These are phyloP conservation scores for Caenorhabditis wallacei DNA, from an alignment of 2,888 invertebrate species.

Conservation along the genomic window DNA sequence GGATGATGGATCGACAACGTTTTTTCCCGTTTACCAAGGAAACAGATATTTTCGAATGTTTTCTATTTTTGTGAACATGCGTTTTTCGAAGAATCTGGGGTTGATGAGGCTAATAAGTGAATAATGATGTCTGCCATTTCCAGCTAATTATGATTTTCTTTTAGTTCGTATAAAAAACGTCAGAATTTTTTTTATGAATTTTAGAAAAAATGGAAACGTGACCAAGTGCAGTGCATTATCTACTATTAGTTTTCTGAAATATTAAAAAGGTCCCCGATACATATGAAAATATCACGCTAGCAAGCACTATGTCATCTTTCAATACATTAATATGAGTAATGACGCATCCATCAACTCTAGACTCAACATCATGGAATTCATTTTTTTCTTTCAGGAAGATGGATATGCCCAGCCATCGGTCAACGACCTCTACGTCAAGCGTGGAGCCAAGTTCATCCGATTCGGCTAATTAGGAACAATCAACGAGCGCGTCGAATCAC, in stretches of 20 bases:
- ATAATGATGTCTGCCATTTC: conserved; percentile 15
- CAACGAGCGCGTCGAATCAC: conserved; percentile 47
- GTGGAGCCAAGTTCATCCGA: conserved; percentile 74
- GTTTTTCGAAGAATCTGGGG: background rate
- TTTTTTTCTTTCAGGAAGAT: conserved; percentile 57
- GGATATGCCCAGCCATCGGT: conserved; percentile 49
- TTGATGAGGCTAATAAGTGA: conserved; percentile 10
- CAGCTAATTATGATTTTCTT: background rate
- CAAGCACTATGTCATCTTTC: conserved; percentile 22
- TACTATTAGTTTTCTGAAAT: conserved; percentile 56
- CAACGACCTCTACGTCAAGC: conserved; percentile 67
- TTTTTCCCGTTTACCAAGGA: conserved; percentile 8
- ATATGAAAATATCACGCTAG: conserved; percentile 49
- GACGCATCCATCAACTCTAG: background rate
- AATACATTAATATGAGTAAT: conserved; percentile 43
- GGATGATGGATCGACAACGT: conserved; percentile 33
- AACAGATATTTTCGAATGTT: background rate
- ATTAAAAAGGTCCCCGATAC: conserved; percentile 29
- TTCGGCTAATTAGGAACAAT: conserved; percentile 64
- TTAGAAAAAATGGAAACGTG: conserved; percentile 19
- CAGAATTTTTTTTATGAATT: conserved; percentile 29
- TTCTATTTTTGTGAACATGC: background rate
- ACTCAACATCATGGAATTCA: conserved; percentile 14
- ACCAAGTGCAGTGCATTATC: conserved; percentile 38
- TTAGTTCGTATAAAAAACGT: conserved; percentile 12